Evolutionary conservation across 23 tunicate genomes (phyloP).

Genomic region (Corella eumyota): DNA sequence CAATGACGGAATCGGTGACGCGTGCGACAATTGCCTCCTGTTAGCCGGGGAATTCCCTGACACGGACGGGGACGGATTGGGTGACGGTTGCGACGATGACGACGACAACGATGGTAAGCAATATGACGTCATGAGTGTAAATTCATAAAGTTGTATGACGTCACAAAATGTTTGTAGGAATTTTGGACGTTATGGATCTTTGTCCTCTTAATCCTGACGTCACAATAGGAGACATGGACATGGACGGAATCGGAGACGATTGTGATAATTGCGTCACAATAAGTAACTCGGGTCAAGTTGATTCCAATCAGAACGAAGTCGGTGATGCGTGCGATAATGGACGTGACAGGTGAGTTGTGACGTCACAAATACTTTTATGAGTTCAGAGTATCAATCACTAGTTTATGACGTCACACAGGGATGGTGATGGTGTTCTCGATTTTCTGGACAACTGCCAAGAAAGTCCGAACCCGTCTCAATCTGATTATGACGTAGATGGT

Average conservation of each 20-base stretch:
- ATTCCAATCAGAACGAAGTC: constrained; percentile 11
- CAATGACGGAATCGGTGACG: constrained; percentile 20
- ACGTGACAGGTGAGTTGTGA: constrained; percentile 6
- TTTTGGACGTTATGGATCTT: not conserved
- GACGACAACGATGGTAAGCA: constrained; percentile 56
- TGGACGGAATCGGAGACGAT: constrained; percentile 20
- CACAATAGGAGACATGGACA: constrained; percentile 5
- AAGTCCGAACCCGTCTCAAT: constrained; percentile 32
- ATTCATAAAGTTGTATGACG: not conserved
- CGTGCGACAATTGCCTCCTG: constrained; percentile 15
- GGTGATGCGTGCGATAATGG: constrained; percentile 21
- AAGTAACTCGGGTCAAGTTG: constrained; percentile 7
- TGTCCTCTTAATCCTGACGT: constrained; percentile 12
- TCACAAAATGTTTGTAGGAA: not conserved
- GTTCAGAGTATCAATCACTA: not conserved
- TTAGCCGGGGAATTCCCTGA: constrained; percentile 23
- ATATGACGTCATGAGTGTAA: too few relatives aligned
- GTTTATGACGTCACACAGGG: not conserved
- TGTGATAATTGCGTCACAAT: constrained; percentile 37
- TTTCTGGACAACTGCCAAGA: constrained; percentile 36
- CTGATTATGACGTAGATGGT: constrained; percentile 15
- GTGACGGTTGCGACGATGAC: constrained; percentile 73
- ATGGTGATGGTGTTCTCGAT: constrained; percentile 32
- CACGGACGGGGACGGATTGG: constrained; percentile 61
- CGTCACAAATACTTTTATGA: not conserved